phyloP scores from a whole-genome alignment of 2,797 vertebrate species.

The Mergus octosetaceus region DNA sequence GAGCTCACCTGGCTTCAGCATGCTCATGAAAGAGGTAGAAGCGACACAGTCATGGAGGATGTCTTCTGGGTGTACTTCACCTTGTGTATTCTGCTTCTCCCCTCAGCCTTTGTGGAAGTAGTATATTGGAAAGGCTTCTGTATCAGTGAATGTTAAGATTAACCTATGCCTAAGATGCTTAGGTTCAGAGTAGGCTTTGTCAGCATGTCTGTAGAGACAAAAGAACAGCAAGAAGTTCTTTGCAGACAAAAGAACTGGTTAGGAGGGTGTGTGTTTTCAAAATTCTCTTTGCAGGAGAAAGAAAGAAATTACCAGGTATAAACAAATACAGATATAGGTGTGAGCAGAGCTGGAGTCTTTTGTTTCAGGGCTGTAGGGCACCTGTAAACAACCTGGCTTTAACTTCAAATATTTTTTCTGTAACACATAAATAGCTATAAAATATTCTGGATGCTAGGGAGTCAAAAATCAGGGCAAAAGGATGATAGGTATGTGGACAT shows the following conservation, averaged over 20 bases:
- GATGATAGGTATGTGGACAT: neutral
- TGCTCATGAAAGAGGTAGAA: neutral
- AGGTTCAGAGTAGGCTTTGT: neutral
- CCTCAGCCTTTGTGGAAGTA: neutral
- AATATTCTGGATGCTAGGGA: neutral
- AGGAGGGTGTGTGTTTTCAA: neutral
- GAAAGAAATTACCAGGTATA: neutral
- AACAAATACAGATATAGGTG: neutral
- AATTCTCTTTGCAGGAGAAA: neutral
- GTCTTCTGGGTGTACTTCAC: neutral
- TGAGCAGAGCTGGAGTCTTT: neutral
- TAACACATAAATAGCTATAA: neutral
- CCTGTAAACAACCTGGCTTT: neutral
- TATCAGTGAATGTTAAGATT: neutral
- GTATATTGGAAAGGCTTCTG: neutral
- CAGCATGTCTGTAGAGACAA: neutral
- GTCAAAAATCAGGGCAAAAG: neutral
- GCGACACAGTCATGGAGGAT: neutral
- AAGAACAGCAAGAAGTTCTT: neutral
- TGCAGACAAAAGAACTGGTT: neutral
- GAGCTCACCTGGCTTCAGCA: neutral
- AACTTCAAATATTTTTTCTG: neutral
- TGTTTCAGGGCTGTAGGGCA: neutral
- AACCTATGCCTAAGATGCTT: rapidly evolving
- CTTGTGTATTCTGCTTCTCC: neutral